Conservation (phyloP, 2,113 vertebrate species). For the Petrocephalus microphthalmus region DNA sequence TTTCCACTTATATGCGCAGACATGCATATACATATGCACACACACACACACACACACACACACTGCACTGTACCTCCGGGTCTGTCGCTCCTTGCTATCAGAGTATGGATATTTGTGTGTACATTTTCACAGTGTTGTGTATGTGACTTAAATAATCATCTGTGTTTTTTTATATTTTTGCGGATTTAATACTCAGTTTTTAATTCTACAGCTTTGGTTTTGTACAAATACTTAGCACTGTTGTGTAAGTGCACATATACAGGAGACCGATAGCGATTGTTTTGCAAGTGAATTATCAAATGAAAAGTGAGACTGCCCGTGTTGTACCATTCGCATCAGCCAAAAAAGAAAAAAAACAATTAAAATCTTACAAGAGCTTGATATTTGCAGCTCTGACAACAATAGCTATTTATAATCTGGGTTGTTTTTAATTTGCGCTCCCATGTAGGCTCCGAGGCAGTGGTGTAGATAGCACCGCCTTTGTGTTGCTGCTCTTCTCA, state of each 20-base stretch:
- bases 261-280: background rate
- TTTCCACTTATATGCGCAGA: background rate
- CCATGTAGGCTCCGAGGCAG: slow-evolving; percentile 6
- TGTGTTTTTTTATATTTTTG: background rate
- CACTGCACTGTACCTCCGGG: background rate
- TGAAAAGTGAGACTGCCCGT: slow-evolving; percentile 14
- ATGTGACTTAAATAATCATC: background rate
- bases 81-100: background rate
- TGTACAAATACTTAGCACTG: background rate
- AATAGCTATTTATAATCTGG: slow-evolving; percentile 5
- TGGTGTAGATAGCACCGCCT: background rate
- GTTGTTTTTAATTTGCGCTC: slow-evolving; percentile 21
- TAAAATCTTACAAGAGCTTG: slow-evolving; percentile 7
- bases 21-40: background rate
- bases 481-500: background rate
- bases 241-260: background rate
- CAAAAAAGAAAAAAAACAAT: slow-evolving; percentile 10
- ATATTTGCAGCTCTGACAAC: slow-evolving; percentile 19
- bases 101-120: too few species aligned
- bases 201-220: background rate
- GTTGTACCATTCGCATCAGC: slow-evolving; percentile 15
- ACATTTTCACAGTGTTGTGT: background rate
- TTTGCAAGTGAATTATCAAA: slow-evolving; percentile 5
- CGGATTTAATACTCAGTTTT: background rate
- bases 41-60: too few species aligned